Base-by-base conservation (phyloP, 2,888 invertebrate species). In the Eudasyphora cyanicolor region DNA sequence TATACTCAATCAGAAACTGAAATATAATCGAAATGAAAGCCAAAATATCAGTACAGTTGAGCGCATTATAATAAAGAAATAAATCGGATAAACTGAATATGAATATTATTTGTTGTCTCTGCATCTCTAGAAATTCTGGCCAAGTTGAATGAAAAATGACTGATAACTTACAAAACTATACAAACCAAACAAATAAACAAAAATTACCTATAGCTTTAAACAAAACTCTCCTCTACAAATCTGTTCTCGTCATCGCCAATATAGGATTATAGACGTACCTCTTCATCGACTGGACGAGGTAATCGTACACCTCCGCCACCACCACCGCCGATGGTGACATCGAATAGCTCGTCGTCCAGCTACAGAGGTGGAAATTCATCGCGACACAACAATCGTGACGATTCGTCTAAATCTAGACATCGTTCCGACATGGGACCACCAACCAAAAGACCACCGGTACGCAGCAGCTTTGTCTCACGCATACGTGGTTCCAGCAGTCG, bases 351-450 rank as follows among this genome's bases (percentile, higher is more conserved):
- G 24, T 87, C 88, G 85, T 88, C 86, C 81, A 86, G 87, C 24
- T 88, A 89, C 62, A 87, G 88, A 17, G 87, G 86, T 45, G 76
- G 85, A 10, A 87, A 87, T 71, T 87, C 87, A 21, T 82, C 86
- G 2, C 84, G 86, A 69, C 86, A 84, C 35, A 85, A 86, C 75
- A 88, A 88, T 67, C 86, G 88, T 79, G 87, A 89, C 17, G 87
- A 86, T 73, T 88, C 87, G 73, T 88, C 87, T 73, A 86, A 89
- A 32, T 86, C 88, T 54, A 89, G 89, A 81, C 90, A 89, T 84
- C 89, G 90, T 67, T 89, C 89, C 51, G 89, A 92, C 17, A 92
- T 92, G 92, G 92, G 92, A 49, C 92, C 92, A 78, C 92, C 92
- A 84, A 24, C 76, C 0, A 84, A 76, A 71, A 92, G 91, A 86